Conservation (phyloP, 2,888 invertebrate species). For the Heliconius aoede region DNA sequence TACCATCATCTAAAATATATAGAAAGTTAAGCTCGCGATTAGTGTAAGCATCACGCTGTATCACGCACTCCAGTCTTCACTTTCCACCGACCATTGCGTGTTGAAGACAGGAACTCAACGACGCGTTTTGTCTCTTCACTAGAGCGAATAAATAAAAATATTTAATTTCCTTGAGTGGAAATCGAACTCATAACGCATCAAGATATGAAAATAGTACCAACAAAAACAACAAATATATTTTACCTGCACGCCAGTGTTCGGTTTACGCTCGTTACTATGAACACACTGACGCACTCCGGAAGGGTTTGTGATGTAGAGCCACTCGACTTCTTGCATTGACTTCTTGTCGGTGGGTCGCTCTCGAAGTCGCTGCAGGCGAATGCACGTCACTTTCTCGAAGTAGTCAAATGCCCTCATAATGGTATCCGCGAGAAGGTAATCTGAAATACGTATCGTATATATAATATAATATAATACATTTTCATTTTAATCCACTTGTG, state of each 20-base stretch:
- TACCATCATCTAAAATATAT: slow-evolving; percentile 65
- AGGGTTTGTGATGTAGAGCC: slow-evolving; percentile 76
- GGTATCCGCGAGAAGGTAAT: slow-evolving; percentile 59
- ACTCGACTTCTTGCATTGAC: slow-evolving; percentile 64
- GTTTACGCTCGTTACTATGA: slow-evolving; percentile 70
- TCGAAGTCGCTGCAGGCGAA: slow-evolving; percentile 70
- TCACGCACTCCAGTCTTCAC: too few species aligned
- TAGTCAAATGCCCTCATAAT: slow-evolving; percentile 71
- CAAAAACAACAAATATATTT: not conserved
- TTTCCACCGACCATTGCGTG: not conserved
- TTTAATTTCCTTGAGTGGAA: too few species aligned
- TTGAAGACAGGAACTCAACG: not conserved
- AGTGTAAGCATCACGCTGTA: not conserved
- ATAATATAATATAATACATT: not conserved
- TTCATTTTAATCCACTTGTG: too few species aligned
- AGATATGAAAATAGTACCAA: too few species aligned
- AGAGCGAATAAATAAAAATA: too few species aligned
- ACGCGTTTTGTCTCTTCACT: too few species aligned
- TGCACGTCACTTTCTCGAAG: slow-evolving; percentile 72
- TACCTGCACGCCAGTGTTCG: slow-evolving; percentile 72
- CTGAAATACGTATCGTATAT: slow-evolving; percentile 55
- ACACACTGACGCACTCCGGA: slow-evolving; percentile 73
- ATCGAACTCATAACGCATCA: too few species aligned
- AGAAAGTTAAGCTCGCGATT: not conserved
- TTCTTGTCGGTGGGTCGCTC: slow-evolving; percentile 65